Evolutionary conservation across 2,797 vertebrate genomes (phyloP).

Genomic region (Sebastes baramenuke): DNA sequence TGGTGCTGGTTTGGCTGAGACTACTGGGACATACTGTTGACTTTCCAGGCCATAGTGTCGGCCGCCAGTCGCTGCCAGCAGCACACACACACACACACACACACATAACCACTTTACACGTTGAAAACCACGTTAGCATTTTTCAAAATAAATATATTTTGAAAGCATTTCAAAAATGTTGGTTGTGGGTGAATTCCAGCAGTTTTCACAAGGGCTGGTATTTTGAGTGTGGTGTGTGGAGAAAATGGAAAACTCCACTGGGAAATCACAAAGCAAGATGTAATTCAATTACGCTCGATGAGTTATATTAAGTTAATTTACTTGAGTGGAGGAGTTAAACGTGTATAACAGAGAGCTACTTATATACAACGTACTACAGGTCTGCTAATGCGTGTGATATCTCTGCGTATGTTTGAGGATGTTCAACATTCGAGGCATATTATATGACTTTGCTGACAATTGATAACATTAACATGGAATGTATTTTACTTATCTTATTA

Average conservation of each 20-base stretch:
- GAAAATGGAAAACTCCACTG: constrained; percentile 35
- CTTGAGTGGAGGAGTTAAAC: constrained; percentile 11
- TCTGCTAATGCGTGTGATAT: not conserved
- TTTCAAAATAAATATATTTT: constrained; percentile 58
- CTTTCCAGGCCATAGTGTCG: constrained; percentile 49
- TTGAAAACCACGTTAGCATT: constrained; percentile 56
- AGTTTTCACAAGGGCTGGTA: constrained; percentile 4
- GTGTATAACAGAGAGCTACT: constrained; percentile 1
- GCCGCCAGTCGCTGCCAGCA: constrained; percentile 28
- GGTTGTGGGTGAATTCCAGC: constrained; percentile 43
- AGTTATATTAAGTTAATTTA: constrained; percentile 48
- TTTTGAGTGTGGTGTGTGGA: constrained; percentile 18
- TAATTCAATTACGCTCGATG: constrained; percentile 44
- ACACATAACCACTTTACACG: constrained; percentile 27
- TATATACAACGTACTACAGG: not conserved
- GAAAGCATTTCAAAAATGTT: constrained; percentile 54
- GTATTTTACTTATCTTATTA: not conserved
- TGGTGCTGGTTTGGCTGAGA: constrained; percentile 65
- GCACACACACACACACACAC: constrained; percentile 1
- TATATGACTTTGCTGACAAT: not conserved
- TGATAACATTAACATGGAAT: not conserved
- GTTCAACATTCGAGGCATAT: not conserved
- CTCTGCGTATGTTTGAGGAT: not conserved
- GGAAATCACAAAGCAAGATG: constrained; percentile 54
- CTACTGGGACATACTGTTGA: constrained; percentile 55